phyloP scores from a whole-genome alignment of 1,140 invertebrate species.

The Rhyzopertha dominica region DNA sequence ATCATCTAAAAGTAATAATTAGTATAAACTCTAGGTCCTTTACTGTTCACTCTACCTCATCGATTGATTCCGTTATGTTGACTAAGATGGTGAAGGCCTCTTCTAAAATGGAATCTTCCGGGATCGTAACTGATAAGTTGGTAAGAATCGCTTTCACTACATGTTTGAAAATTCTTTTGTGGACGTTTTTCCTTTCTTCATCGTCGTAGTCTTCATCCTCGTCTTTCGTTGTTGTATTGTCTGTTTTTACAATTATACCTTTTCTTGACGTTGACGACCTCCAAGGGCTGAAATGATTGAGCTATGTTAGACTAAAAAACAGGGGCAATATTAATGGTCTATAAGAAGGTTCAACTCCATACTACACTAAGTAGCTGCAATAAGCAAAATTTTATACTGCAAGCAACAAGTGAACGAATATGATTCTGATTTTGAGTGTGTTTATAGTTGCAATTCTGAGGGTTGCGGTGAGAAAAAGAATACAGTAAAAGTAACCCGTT shows the following conservation, averaged over 20 bases:
- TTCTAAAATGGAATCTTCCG: conserved; percentile 22
- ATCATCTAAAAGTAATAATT: conserved; percentile 6
- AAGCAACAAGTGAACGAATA: too few species aligned
- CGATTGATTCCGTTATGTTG: conserved; percentile 22
- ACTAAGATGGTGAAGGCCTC: conserved; percentile 25
- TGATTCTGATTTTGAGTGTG: too few species aligned
- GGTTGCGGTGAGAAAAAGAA: too few species aligned
- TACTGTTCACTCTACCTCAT: conserved; percentile 15
- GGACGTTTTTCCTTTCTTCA: conserved; percentile 21
- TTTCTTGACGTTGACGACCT: conserved; percentile 27
- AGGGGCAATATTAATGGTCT: not conserved
- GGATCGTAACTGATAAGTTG: conserved; percentile 18
- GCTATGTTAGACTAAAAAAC: not conserved
- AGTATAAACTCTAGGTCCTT: not conserved
- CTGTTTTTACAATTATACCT: conserved; percentile 20
- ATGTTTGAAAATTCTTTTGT: conserved; percentile 17
- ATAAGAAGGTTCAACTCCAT: not conserved
- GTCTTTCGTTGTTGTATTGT: conserved; percentile 25
- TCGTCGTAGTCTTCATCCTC: conserved; percentile 20
- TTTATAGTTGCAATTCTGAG: too few species aligned
- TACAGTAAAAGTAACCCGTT: too few species aligned
- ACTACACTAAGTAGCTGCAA: not conserved
- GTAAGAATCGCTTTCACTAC: conserved; percentile 19
- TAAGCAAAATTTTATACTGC: too few species aligned
- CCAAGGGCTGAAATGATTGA: conserved; percentile 13